Evolutionary conservation across 2,113 vertebrate genomes (phyloP).

Genomic region (Apodemus speciosus): DNA sequence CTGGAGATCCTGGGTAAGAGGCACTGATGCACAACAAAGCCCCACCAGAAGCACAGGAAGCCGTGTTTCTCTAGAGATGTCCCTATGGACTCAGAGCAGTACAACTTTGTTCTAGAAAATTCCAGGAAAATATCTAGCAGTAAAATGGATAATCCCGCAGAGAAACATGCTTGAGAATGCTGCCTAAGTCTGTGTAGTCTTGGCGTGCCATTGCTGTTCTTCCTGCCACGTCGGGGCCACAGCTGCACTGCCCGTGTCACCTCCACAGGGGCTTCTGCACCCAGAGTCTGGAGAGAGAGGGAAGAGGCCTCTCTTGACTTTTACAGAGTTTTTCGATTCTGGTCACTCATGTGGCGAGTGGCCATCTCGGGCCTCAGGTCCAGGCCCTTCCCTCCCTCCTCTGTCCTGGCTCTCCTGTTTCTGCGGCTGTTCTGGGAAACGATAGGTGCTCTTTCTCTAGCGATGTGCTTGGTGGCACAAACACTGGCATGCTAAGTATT

Average conservation of each 20-base stretch:
- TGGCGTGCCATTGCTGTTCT: accelerated
- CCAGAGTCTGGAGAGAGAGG: neutral
- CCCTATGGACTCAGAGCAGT: neutral
- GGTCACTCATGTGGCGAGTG: neutral
- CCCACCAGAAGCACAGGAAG: neutral
- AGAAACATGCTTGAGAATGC: neutral
- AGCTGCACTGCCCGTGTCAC: neutral
- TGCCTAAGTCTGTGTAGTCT: neutral
- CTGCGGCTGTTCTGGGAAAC: neutral
- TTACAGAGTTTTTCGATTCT: neutral
- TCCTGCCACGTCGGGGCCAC: accelerated
- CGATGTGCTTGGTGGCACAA: neutral
- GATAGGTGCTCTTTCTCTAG: neutral
- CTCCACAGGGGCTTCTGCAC: too few relatives aligned
- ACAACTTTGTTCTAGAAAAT: neutral
- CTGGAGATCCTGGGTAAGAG: neutral
- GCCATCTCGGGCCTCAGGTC: neutral
- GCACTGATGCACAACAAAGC: neutral
- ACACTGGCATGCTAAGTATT: neutral
- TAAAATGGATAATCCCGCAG: neutral
- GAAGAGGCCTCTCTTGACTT: neutral
- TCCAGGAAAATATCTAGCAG: neutral
- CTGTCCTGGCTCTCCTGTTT: neutral
- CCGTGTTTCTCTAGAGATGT: neutral
- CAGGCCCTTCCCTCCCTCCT: neutral